These are phyloP conservation scores for Dicaeum eximium DNA, from an alignment of 2,113 vertebrate genomes.

Conservation along the genomic window DNA sequence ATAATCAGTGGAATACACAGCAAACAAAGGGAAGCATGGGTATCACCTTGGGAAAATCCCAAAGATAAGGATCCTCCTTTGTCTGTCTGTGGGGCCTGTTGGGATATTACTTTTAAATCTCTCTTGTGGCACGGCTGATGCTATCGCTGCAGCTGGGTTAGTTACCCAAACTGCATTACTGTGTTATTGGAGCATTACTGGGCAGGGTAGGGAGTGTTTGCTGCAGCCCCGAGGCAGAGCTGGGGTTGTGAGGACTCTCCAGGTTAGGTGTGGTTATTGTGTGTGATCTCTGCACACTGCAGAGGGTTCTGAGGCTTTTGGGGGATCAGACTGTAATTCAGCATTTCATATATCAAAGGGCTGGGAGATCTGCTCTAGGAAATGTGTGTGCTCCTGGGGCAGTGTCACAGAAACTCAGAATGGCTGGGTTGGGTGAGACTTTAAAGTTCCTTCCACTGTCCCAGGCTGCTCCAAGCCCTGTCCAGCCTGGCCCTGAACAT, in stretches of 20 bases:
- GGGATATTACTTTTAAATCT: conserved; percentile 17
- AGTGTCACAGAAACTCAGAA: neutral
- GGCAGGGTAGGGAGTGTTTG: neutral
- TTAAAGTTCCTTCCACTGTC: neutral
- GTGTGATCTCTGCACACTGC: neutral
- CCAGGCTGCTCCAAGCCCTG: neutral
- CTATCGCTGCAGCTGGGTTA: neutral
- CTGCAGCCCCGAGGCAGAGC: neutral
- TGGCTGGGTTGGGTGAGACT: neutral
- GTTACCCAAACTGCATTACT: neutral
- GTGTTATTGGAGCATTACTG: neutral
- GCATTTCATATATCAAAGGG: neutral
- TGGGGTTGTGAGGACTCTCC: neutral
- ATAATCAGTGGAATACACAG: neutral
- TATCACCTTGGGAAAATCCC: neutral
- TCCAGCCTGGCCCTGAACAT: neutral
- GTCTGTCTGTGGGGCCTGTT: neutral
- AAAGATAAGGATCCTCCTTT: neutral
- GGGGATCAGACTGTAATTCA: neutral
- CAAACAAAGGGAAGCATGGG: neutral
- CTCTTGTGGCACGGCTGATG: neutral
- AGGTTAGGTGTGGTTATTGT: neutral
- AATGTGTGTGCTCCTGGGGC: no score
- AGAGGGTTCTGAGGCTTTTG: neutral
- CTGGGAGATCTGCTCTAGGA: no score